phyloP scores from a whole-genome alignment of 2,888 invertebrate species.

The Xanthia icteritia region DNA sequence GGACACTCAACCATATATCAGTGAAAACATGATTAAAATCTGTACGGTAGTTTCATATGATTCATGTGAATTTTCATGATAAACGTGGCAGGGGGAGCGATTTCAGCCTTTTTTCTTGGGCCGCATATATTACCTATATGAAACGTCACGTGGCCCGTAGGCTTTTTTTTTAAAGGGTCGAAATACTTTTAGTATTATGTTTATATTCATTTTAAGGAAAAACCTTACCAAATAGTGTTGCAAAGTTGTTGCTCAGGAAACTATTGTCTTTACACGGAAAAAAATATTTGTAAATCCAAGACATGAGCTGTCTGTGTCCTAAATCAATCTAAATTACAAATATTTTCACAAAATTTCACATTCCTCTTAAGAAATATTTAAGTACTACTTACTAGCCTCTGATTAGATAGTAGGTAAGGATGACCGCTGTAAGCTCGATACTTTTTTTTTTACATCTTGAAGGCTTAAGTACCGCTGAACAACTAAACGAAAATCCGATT shows the following conservation, averaged over 20 bases:
- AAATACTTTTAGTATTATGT: conserved; percentile 24
- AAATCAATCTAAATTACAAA: conserved; percentile 9
- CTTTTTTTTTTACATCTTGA: background rate
- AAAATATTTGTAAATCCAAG: background rate
- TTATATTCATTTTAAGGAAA: background rate
- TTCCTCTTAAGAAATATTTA: background rate
- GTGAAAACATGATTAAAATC: conserved; percentile 55
- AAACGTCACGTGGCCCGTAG: conserved; percentile 32
- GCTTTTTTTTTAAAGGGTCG: conserved; percentile 36
- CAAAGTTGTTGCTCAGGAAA: no score
- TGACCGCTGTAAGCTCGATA: background rate
- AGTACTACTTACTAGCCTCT: background rate
- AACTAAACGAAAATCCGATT: background rate
- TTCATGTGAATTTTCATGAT: conserved; percentile 52
- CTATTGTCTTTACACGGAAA: background rate
- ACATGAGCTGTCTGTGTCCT: background rate
- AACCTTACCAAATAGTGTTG: background rate
- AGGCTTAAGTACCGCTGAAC: no score
- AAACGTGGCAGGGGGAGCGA: conserved; percentile 22
- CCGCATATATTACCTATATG: conserved; percentile 45
- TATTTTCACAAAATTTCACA: background rate
- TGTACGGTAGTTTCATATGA: conserved; percentile 44
- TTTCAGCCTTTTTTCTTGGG: conserved; percentile 50
- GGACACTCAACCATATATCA: conserved; percentile 27
- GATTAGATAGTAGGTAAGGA: background rate